Percentiles rank a stretch among this genome's conserved stretches.
Evolutionary conservation across 2,797 vertebrate species (phyloP).

Genomic region (Clarias pachynema): DNA sequence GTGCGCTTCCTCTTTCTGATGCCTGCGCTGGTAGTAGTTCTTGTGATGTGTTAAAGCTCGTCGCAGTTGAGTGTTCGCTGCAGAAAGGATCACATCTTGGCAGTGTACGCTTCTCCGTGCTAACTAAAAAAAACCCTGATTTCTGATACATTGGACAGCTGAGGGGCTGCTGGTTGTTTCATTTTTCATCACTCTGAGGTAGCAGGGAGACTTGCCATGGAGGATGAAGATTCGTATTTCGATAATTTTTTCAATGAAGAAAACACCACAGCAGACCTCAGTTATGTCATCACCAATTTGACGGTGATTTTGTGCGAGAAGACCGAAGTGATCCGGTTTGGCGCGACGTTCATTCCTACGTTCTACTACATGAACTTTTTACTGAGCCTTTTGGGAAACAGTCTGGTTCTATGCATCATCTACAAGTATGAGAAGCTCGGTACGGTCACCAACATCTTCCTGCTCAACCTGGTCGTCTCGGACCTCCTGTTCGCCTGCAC

Average conservation of each 20-base stretch:
- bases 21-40: not conserved
- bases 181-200: not conserved
- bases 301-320: constrained; percentile 62
- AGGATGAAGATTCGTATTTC: not conserved
- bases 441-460: constrained; percentile 79
- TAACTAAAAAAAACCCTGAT: not conserved
- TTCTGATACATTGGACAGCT: not conserved
- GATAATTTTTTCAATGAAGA: accelerated
- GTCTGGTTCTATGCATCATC: constrained; percentile 76
- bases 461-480: constrained; percentile 79
- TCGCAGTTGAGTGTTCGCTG: not conserved
- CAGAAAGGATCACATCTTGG: not conserved
- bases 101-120: not conserved
- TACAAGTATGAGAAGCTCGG: constrained; percentile 76
- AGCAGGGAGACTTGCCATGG: not conserved
- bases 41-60: not conserved
- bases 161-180: not conserved
- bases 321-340: constrained; percentile 63
- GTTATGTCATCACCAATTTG: constrained; percentile 9
- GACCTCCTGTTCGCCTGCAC: constrained; percentile 76
- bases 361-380: constrained; percentile 76
- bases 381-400: constrained; percentile 75
- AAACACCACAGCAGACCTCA: accelerated
- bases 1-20: constrained; percentile 35
- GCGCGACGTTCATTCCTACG: constrained; percentile 66